phyloP scores from a whole-genome alignment of 2,797 vertebrate species.

The Brotula barbata region DNA sequence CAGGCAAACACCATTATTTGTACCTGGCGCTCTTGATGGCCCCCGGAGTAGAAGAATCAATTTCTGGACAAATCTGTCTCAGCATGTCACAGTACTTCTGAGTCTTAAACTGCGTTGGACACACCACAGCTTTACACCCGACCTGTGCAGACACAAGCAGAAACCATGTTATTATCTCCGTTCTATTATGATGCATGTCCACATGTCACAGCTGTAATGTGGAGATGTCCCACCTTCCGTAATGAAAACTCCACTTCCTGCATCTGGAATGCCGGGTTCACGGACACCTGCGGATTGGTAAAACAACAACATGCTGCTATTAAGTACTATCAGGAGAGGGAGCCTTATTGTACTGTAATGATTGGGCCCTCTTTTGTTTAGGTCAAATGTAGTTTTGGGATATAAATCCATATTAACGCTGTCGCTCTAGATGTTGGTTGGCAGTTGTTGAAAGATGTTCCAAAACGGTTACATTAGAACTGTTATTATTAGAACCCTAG shows the following conservation, averaged over 20 bases:
- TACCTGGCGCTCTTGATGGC: slow-evolving; percentile 87
- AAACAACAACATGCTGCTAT: not conserved
- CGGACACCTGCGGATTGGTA: slow-evolving; percentile 78
- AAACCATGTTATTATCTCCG: not conserved
- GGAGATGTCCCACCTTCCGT: slow-evolving; percentile 76
- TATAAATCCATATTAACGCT: too few species aligned
- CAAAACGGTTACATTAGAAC: too few species aligned
- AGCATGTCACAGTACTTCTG: slow-evolving; percentile 90
- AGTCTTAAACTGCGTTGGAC: slow-evolving; percentile 85
- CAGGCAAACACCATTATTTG: not conserved
- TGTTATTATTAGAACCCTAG: too few species aligned
- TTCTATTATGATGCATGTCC: not conserved
- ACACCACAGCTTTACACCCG: slow-evolving; percentile 90
- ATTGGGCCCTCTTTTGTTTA: too few species aligned
- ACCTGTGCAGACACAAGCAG: slow-evolving; percentile 74
- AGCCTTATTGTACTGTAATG: too few species aligned
- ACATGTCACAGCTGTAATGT: not conserved
- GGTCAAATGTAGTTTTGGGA: too few species aligned
- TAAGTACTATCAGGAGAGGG: too few species aligned
- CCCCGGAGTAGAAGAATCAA: slow-evolving; percentile 82
- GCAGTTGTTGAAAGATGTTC: too few species aligned
- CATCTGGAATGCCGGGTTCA: slow-evolving; percentile 92
- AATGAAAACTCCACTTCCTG: slow-evolving; percentile 85
- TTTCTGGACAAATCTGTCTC: slow-evolving; percentile 86
- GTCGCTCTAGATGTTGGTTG: not conserved